phyloP scores from a whole-genome alignment of 2,888 invertebrate species.

The Drosophila nigricruria region DNA sequence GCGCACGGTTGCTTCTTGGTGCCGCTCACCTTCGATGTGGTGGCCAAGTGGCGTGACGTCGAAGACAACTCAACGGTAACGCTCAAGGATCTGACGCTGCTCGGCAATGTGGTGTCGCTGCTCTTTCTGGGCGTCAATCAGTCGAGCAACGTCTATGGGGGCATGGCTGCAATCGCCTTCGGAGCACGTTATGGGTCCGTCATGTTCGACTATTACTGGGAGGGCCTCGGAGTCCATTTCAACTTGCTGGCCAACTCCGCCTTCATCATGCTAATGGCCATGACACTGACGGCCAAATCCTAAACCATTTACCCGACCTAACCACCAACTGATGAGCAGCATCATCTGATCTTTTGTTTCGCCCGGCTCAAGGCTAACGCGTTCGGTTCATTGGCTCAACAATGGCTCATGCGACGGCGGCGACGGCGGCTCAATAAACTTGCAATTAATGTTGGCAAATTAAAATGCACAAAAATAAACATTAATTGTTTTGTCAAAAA shows the following conservation, averaged over 20 bases:
- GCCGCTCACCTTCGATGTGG: slow-evolving; percentile 72
- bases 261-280: slow-evolving; percentile 63
- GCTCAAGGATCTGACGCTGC: slow-evolving; percentile 72
- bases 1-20: slow-evolving; percentile 76
- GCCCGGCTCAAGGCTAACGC: slow-evolving; percentile 58
- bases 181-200: slow-evolving; percentile 61
- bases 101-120: slow-evolving; percentile 79
- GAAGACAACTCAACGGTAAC: slow-evolving; percentile 64
- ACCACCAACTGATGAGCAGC: neutral
- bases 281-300: slow-evolving; percentile 47
- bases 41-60: slow-evolving; percentile 49
- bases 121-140: slow-evolving; percentile 75
- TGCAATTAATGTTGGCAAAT: slow-evolving; percentile 80
- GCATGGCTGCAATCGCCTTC: slow-evolving; percentile 69
- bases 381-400: slow-evolving; percentile 62
- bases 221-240: slow-evolving; percentile 58
- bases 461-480: slow-evolving; percentile 80
- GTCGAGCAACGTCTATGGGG: slow-evolving; percentile 55
- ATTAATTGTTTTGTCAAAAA: slow-evolving; percentile 78
- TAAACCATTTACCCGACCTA: neutral
- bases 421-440: slow-evolving; percentile 71
- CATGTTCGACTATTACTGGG: slow-evolving; percentile 61
- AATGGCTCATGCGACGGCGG: slow-evolving; percentile 40
- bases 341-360: slow-evolving; percentile 16
- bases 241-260: slow-evolving; percentile 61